These are phyloP conservation scores for Drosophila phalerata DNA, from an alignment of 2,888 invertebrate genomes.

Conservation along the genomic window DNA sequence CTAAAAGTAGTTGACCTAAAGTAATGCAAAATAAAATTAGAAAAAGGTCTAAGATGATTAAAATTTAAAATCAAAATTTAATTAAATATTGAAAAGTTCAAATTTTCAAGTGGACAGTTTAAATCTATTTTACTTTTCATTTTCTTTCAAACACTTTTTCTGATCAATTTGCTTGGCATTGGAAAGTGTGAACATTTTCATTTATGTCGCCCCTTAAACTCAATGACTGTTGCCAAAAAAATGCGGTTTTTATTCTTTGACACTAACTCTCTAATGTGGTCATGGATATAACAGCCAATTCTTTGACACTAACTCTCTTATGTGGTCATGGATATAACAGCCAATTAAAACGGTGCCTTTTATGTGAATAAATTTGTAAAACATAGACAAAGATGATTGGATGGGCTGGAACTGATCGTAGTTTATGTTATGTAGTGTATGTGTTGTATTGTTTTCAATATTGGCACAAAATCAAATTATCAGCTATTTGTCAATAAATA, in stretches of 20 bases:
- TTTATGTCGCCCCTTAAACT: constrained; percentile 18
- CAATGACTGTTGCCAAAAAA: constrained; percentile 21
- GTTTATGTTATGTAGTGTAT: constrained; percentile 11
- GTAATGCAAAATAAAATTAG: too few relatives aligned
- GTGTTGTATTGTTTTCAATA: constrained; percentile 68
- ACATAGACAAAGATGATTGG: constrained; percentile 16
- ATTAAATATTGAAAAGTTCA: neutral
- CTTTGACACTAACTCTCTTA: neutral
- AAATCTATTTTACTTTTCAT: neutral
- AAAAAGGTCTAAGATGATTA: too few relatives aligned
- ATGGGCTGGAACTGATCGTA: constrained; percentile 5
- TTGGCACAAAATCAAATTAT: constrained; percentile 79
- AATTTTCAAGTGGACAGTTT: neutral
- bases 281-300: constrained; percentile 41
- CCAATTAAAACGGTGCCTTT: constrained; percentile 43
- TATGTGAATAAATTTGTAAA: constrained; percentile 26
- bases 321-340: constrained; percentile 22
- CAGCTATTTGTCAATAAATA: constrained; percentile 80
- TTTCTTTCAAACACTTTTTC: neutral
- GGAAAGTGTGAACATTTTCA: constrained; percentile 14
- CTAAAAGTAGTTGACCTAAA: too few relatives aligned
- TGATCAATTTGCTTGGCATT: neutral
- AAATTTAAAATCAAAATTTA: too few relatives aligned
- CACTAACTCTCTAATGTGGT: constrained; percentile 1
- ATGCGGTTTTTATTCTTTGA: constrained; percentile 15